Evolutionary conservation across 2,113 vertebrate genomes (phyloP).

Genomic region (Donacobius atricapilla): DNA sequence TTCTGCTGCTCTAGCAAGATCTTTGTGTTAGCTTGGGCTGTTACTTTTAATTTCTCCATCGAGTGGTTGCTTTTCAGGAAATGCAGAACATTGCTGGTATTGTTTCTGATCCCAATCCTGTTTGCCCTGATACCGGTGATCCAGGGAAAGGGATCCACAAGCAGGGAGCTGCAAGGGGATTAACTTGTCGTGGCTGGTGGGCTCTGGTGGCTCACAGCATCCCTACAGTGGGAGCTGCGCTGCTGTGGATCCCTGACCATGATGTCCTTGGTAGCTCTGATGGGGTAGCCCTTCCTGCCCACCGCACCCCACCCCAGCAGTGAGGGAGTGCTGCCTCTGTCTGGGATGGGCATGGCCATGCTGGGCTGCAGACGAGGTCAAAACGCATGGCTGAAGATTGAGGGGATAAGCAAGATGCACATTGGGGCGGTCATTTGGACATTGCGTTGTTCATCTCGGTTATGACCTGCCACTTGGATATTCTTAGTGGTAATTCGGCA

Average conservation of each 20-base stretch:
- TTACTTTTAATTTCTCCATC: not conserved
- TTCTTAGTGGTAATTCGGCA: conserved; percentile 4
- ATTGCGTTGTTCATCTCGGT: rapidly evolving
- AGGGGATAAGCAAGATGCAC: not conserved
- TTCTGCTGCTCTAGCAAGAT: not conserved
- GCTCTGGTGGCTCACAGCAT: not conserved
- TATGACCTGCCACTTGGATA: not conserved
- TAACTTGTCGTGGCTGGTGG: not conserved
- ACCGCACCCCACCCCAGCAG: not conserved
- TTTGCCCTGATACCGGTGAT: not conserved
- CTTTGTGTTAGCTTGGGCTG: not conserved
- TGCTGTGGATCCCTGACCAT: not conserved
- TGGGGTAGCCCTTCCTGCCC: not conserved
- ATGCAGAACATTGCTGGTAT: not conserved
- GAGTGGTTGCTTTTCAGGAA: not conserved
- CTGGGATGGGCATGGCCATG: not conserved
- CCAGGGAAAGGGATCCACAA: not conserved
- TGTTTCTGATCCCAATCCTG: not conserved
- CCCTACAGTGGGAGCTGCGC: not conserved
- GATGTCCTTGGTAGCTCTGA: rapidly evolving
- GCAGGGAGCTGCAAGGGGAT: not conserved
- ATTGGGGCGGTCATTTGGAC: not conserved
- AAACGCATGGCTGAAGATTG: not conserved
- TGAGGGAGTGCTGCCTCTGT: not conserved
- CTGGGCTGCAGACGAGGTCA: not conserved